Base-by-base conservation (phyloP, 2,797 vertebrate species). In the Cuculus canorus region DNA sequence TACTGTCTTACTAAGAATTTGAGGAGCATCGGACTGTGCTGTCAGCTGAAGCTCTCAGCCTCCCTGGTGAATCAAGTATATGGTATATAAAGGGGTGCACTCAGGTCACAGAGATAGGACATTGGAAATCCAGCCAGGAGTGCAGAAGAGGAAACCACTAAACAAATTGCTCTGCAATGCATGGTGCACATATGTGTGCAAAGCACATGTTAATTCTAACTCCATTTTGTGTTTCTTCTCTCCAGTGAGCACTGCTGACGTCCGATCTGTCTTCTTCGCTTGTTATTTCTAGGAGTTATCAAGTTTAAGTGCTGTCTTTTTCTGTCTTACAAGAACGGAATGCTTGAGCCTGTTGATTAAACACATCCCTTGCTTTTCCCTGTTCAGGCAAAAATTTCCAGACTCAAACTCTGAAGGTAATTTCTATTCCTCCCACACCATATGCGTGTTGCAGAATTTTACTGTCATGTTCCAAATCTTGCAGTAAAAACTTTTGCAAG, bases 401-500 rank as follows among this genome's bases (percentile, higher is more conserved):
- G 88, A 85, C 93, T 96, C 83, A 87, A 41, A 85, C 52, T 77
- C 88, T 82, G 88, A 96, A 85, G 77, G 88, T 85, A 94, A 95
- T 95, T 96, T 96, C 86, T 91, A 93, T 96, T 95, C 95, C 93
- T 93, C 95, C 95, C 81, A 95, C 92, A 95, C 82, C 41, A 35
- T 79, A 27, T 85, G 66, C 71, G 6, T 89, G 90, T 90, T 95
- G 81, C 75, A 93, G 95, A 94, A 92, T 91, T 96, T 94, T 94
- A 71, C 86, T 10, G 13, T 93, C 86, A 92, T 37, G 11, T 95
- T 93, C 90, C 81, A 91, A 93, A 82, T 85, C 52, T 85, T 90
- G 28, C 83, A 45, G 88, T 80, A 77, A 89, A 91, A 95, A 92
- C 71, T 95, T 92, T 41, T 82, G 18, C 18, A 91, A 91, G 86